Percentiles rank a stretch among this genome's conserved stretches.
phyloP scores from a whole-genome alignment of 2,888 invertebrate species.

The Seladonia tumulorum region DNA sequence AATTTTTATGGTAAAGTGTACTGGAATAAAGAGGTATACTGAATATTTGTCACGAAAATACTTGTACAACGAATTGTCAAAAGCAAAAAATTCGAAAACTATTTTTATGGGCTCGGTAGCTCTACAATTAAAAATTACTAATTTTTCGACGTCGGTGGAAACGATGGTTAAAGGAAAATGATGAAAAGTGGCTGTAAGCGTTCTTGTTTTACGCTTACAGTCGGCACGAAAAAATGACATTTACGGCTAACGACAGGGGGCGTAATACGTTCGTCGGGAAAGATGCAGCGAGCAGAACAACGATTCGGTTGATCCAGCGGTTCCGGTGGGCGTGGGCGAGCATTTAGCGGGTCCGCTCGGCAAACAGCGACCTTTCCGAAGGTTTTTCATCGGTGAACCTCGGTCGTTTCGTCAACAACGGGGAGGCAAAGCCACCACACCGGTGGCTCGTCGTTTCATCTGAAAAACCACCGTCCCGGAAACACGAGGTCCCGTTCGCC shows the following conservation, averaged over 20 bases:
- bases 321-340: not conserved
- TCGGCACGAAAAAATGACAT: not conserved
- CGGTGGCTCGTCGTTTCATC: constrained; percentile 6
- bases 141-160: not conserved
- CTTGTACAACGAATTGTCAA: too few species aligned
- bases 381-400: constrained; percentile 2
- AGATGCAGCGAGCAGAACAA: not conserved
- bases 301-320: not conserved
- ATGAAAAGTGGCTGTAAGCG: not conserved
- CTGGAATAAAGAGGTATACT: too few species aligned
- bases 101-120: too few species aligned
- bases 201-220: not conserved
- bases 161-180: not conserved
- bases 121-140: too few species aligned
- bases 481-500: not conserved
- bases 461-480: not conserved
- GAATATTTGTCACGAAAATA: too few species aligned
- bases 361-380: not conserved
- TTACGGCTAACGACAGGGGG: not conserved
- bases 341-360: not conserved
- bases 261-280: not conserved
- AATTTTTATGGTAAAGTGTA: too few species aligned
- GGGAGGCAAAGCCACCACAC: not conserved
- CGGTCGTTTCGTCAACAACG: not conserved
- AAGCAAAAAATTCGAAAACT: too few species aligned